Evolutionary conservation across 2,113 vertebrate genomes (phyloP).

Genomic region (Passer montanus): DNA sequence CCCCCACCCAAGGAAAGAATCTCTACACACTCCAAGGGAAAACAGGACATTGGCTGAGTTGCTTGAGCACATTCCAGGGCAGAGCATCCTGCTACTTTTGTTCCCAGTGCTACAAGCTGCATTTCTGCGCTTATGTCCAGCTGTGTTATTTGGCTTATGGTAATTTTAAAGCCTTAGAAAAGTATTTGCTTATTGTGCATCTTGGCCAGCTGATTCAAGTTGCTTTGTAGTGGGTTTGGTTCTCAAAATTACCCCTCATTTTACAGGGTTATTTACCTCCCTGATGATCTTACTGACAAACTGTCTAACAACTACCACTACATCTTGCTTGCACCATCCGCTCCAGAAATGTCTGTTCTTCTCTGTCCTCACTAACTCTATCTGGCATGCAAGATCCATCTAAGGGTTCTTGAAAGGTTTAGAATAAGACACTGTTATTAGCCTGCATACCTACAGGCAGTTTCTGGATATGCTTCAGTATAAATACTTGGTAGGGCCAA

Average conservation of each 20-base stretch:
- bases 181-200: not conserved
- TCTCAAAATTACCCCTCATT: not conserved
- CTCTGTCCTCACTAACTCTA: not conserved
- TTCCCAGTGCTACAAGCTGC: not conserved
- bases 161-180: not conserved
- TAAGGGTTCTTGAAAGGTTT: not conserved
- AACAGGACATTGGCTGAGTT: not conserved
- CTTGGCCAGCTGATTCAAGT: not conserved
- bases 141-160: not conserved
- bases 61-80: not conserved
- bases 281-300: not conserved
- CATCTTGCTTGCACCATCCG: not conserved
- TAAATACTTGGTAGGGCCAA: not conserved
- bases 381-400: not conserved
- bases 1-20: not conserved
- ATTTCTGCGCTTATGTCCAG: not conserved
- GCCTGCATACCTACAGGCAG: accelerated
- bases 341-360: not conserved
- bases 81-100: not conserved
- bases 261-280: not conserved
- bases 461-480: not conserved
- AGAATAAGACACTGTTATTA: not conserved
- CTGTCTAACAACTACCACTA: not conserved
- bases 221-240: not conserved
- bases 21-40: not conserved